Evolutionary conservation across 2,888 invertebrate genomes (phyloP).

Genomic region (Epirrita christyi): DNA sequence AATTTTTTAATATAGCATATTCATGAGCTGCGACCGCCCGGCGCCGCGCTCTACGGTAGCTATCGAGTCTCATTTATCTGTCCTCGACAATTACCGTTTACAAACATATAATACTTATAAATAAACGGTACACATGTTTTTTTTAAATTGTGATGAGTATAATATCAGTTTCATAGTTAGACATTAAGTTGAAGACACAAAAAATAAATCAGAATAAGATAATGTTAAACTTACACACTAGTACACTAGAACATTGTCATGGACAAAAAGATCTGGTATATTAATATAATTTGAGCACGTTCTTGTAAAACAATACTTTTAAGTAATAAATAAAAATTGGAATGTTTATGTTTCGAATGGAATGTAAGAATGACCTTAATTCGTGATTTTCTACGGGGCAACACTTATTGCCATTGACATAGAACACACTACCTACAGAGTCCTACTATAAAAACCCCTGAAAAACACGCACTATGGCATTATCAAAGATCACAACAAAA

Average conservation of each 20-base stretch:
- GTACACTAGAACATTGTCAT: conserved; percentile 47
- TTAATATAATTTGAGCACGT: conserved; percentile 52
- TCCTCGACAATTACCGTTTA: not conserved
- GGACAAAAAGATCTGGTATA: conserved; percentile 47
- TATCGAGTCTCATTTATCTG: not conserved
- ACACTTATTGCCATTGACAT: not conserved
- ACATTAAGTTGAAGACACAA: conserved; percentile 6
- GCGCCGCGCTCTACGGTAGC: not conserved
- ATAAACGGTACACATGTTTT: not conserved
- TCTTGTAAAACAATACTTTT: conserved; percentile 34
- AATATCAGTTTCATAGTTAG: not conserved
- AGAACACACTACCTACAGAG: not conserved
- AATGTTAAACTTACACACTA: conserved; percentile 41
- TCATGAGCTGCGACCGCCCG: no score
- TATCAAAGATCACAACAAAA: conserved; percentile 12
- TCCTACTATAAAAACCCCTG: not conserved
- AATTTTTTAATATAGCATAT: conserved; percentile 1
- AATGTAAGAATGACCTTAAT: conserved; percentile 25
- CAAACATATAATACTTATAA: no score
- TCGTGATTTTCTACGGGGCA: not conserved
- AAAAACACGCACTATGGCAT: conserved; percentile 15
- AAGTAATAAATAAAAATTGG: conserved; percentile 38
- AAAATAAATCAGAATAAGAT: conserved; percentile 16
- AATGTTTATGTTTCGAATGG: conserved; percentile 35
- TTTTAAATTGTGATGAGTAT: conserved; percentile 4